A percentile compares a stretch with the other conserved stretches of the same genome.
These are phyloP conservation scores for Falco biarmicus DNA, from an alignment of 2,797 vertebrate genomes.

Conservation along the genomic window DNA sequence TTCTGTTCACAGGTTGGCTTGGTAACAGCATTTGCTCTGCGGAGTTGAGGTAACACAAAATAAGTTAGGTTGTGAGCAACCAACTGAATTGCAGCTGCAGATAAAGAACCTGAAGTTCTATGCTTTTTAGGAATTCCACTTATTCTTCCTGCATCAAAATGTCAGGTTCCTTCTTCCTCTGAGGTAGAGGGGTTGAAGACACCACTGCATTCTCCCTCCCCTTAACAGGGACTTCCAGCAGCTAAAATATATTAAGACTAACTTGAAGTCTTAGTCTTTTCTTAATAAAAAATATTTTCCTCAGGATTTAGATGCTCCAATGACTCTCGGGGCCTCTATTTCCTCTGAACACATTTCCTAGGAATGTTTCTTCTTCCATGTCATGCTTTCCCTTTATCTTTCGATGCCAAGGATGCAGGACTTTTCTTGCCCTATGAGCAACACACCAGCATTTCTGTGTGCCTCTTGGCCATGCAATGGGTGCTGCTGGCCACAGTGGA, in stretches of 20 bases:
- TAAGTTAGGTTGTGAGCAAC: not conserved
- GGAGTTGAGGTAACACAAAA: not conserved
- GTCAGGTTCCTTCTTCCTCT: not conserved
- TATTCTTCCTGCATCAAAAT: not conserved
- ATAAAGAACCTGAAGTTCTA: not conserved
- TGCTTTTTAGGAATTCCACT: not conserved
- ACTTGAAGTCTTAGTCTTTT: not conserved
- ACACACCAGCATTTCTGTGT: not conserved
- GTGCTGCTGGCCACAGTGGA: not conserved
- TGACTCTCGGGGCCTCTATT: not conserved
- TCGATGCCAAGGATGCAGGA: not conserved
- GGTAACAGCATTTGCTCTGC: not conserved
- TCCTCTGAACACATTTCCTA: not conserved
- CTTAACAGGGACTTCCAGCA: not conserved
- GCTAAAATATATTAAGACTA: not conserved
- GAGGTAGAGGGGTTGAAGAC: not conserved
- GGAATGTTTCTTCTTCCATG: not conserved
- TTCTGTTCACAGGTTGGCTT: not conserved
- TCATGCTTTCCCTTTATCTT: not conserved
- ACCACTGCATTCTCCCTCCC: not conserved
- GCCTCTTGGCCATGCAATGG: not conserved
- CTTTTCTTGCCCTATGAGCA: not conserved
- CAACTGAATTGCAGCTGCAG: not conserved
- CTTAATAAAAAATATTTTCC: not conserved
- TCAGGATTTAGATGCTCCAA: not conserved